These are phyloP conservation scores for Oedothorax gibbosus DNA, from an alignment of 1,140 invertebrate genomes.

Conservation along the genomic window DNA sequence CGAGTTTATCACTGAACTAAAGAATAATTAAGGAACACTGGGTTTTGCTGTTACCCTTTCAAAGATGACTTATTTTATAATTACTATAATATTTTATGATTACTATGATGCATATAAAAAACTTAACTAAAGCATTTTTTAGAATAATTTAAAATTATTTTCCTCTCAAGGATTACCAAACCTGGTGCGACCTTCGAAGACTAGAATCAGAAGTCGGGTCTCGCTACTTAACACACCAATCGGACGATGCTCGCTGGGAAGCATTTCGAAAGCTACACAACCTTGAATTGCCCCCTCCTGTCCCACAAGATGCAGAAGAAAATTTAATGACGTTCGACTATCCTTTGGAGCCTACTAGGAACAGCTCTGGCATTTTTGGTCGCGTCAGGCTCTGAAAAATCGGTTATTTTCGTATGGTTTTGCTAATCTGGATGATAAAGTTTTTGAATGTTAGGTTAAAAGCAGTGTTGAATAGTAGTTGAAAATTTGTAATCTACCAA, in stretches of 20 bases:
- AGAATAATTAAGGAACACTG: too few species aligned
- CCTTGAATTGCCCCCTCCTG: constrained; percentile 56
- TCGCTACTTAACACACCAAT: constrained; percentile 95
- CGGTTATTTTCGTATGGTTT: neutral
- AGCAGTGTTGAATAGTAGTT: too few species aligned
- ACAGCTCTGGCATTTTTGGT: constrained; percentile 47
- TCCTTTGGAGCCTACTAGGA: constrained; percentile 24
- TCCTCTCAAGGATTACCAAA: constrained; percentile 85
- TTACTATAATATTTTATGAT: too few species aligned
- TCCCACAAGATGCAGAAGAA: constrained; percentile 48
- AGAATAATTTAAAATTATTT: constrained; percentile 62
- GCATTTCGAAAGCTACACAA: constrained; percentile 70
- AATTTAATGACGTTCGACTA: constrained; percentile 46
- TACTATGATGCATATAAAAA: too few species aligned
- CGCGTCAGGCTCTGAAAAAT: constrained; percentile 39
- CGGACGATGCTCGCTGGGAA: constrained; percentile 93
- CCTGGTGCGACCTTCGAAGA: constrained; percentile 92
- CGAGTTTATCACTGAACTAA: too few species aligned
- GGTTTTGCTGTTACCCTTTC: too few species aligned
- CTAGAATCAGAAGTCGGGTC: constrained; percentile 85
- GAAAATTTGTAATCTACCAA: too few species aligned
- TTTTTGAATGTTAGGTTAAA: too few species aligned
- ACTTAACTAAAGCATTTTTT: neutral
- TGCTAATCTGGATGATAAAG: constrained; percentile 6
- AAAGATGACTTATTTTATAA: too few species aligned